Conservation (phyloP, 37 sponge, comb jelly and placozoan species). For the Spongia lamella region DNA sequence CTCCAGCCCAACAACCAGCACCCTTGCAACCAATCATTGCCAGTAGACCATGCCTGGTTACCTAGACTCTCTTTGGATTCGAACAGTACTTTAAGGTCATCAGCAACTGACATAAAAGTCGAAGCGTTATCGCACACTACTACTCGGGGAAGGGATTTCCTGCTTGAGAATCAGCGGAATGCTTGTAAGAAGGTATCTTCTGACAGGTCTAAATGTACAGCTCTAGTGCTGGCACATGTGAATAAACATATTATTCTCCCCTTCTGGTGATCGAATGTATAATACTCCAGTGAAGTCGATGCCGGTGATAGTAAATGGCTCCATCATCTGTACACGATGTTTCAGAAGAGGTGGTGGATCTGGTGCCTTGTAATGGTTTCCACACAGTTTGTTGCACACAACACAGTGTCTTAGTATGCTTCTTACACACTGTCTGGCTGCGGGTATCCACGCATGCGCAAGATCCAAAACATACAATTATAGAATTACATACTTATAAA, state of each 20-base stretch:
- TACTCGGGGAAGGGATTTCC: neutral
- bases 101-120: neutral
- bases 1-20: no score
- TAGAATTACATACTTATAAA: no score
- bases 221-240: no score
- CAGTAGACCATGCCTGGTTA: no score
- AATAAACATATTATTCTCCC: neutral
- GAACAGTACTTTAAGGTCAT: neutral
- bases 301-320: slow-evolving; percentile 19
- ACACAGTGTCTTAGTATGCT: slow-evolving; percentile 9
- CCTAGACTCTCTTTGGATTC: no score
- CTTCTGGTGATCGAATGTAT: neutral
- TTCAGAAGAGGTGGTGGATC: slow-evolving; percentile 33
- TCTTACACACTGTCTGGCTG: slow-evolving; percentile 21
- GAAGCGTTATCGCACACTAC: no score
- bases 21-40: no score
- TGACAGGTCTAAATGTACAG: neutral
- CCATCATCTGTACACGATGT: slow-evolving; percentile 15
- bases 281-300: slow-evolving; percentile 33
- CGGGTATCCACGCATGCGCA: slow-evolving; percentile 44
- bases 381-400: slow-evolving; percentile 33
- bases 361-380: slow-evolving; percentile 3
- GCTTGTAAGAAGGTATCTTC: slow-evolving; percentile 2
- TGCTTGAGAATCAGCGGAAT: neutral
- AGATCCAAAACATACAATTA: no score